These are phyloP conservation scores for Caprella mutica DNA, from an alignment of 2,888 invertebrate species.

Conservation along the genomic window DNA sequence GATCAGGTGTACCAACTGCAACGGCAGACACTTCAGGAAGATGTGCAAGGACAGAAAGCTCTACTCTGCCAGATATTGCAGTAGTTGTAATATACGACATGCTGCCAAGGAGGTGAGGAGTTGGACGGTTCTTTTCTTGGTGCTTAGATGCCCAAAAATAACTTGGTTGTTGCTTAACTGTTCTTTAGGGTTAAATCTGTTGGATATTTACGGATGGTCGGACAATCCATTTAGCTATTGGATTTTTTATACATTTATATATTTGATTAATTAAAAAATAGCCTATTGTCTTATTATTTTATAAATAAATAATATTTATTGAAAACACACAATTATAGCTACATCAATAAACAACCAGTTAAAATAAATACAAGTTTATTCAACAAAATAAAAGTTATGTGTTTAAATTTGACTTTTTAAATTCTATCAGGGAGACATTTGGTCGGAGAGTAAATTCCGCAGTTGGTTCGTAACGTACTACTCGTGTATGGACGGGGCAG, in stretches of 20 bases:
- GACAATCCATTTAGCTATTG: too few species aligned
- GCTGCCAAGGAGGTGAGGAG: conserved; percentile 65
- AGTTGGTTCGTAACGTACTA: conserved; percentile 89
- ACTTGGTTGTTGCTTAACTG: too few species aligned
- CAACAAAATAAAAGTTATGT: too few species aligned
- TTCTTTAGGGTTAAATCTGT: too few species aligned
- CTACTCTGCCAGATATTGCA: conserved; percentile 83
- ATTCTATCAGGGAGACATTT: conserved; percentile 87
- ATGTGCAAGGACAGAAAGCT: conserved; percentile 66
- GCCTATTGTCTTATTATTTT: too few species aligned
- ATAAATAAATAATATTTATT: neutral
- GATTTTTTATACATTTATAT: too few species aligned
- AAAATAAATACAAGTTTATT: too few species aligned
- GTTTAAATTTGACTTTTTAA: too few species aligned
- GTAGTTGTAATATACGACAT: conserved; percentile 77
- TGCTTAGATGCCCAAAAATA: too few species aligned
- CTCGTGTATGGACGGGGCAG: conserved; percentile 90
- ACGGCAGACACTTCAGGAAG: conserved; percentile 74
- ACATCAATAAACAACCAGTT: too few species aligned
- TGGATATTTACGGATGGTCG: too few species aligned
- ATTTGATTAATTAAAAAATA: too few species aligned
- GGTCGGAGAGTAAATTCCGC: conserved; percentile 83
- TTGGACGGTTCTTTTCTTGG: neutral
- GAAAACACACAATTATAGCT: neutral
- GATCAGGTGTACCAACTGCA: conserved; percentile 86